Base-by-base conservation (phyloP, 2,888 invertebrate species). In the Cremastobaeus sp. region DNA sequence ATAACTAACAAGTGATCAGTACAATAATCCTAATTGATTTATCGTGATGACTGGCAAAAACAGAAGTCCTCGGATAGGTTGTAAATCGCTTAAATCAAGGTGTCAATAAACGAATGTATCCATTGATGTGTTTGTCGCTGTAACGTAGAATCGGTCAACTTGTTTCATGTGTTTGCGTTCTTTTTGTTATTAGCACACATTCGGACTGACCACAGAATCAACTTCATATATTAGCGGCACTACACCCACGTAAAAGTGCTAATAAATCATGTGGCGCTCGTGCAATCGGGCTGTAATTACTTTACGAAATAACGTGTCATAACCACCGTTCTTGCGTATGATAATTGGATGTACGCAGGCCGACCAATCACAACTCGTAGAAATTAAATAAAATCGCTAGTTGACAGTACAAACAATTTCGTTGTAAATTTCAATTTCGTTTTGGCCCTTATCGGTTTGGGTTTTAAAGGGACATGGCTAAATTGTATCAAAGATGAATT, bases 281-380 rank as follows among this genome's bases (percentile, higher is more conserved):
- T 62, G 37, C 41, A 66, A 54, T 34, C 28, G 73, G 21, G 43
- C 55, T 55, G 73, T 73, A 66, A 73, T 73, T 73, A 73, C 73
- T 73, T 66, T 73, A 73, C 73, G 62, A 68, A 73, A 73, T 68
- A 73, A 73, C 73, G 73, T 57, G 55, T 48, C 73, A 54, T 66
- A 66, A 73, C 48, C 62, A 68, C 57, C 62, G 62, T 62, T 57
- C 57, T 73, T 73, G 62, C 62, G 73, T 52, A 62, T 62, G 48
- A 43, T 68, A 73, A 73, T 60, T 66, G 62, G 68, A 68, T 62
- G 35, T 32, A 21, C 55, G 50, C 45, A 45, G 62, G 64, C 64
- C 39, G 68, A 68, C 62, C 50, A 50, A 48, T 73, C 54, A 52
- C 37, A 68, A 62, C 45, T 73, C 59, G 71, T 43, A 14, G 48